These are phyloP conservation scores for Tragopan temminckii DNA, from an alignment of 2,797 vertebrate species.

Conservation along the genomic window DNA sequence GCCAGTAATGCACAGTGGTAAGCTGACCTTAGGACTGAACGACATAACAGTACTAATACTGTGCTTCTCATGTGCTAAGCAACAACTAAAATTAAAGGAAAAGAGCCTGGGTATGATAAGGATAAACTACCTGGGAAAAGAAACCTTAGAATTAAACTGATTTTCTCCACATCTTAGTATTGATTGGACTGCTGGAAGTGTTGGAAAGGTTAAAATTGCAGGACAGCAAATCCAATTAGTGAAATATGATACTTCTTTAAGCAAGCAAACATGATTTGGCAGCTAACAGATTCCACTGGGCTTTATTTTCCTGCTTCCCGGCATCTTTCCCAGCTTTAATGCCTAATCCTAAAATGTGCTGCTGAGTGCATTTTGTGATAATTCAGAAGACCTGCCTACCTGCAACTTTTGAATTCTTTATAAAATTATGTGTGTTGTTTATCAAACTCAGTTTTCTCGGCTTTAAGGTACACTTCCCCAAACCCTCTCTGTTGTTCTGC, in stretches of 20 bases:
- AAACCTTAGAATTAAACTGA: background rate
- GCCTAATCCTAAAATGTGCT: background rate
- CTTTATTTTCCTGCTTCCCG: background rate
- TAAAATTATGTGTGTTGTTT: background rate
- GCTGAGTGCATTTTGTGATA: background rate
- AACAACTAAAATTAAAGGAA: background rate
- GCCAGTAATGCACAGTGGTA: background rate
- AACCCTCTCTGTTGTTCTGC: background rate
- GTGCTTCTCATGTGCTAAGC: background rate
- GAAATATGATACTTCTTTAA: conserved; percentile 4
- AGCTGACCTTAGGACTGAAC: background rate
- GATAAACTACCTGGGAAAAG: background rate
- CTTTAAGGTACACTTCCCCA: background rate
- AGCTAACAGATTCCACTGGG: background rate
- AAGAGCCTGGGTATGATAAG: accelerated
- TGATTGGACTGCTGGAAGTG: background rate
- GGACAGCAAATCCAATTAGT: conserved; percentile 18
- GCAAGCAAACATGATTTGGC: background rate
- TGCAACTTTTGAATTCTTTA: background rate
- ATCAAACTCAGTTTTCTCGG: background rate
- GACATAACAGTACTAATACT: background rate
- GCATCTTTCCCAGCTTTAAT: background rate
- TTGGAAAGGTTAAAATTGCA: background rate
- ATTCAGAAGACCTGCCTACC: background rate
- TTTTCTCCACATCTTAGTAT: background rate